Conservation (phyloP, 2,888 invertebrate genomes). For the Volucella bombylans region DNA sequence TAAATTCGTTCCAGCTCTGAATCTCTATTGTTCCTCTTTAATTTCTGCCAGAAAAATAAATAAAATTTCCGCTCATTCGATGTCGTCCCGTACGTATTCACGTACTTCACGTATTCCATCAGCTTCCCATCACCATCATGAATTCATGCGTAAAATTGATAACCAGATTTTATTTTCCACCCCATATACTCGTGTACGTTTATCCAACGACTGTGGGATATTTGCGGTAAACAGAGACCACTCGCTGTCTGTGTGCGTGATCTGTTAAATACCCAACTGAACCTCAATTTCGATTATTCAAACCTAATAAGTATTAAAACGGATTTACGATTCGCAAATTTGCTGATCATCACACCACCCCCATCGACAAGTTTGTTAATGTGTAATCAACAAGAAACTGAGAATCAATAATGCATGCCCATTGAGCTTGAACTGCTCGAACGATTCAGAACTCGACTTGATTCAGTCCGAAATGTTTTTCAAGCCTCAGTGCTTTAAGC, state of each 20-base stretch:
- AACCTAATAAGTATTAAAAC: slow-evolving; percentile 64
- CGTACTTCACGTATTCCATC: slow-evolving; percentile 2
- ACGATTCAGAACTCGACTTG: too few species aligned
- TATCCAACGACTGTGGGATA: slow-evolving; percentile 15
- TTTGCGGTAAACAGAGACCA: neutral
- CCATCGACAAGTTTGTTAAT: slow-evolving; percentile 12
- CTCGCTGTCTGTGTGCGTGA: neutral
- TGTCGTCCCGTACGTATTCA: too few species aligned
- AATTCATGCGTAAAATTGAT: slow-evolving; percentile 60
- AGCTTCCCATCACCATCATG: slow-evolving; percentile 13
- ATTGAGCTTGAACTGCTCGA: neutral
- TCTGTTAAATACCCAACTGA: slow-evolving; percentile 27
- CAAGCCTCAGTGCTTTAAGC: neutral
- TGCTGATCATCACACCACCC: neutral
- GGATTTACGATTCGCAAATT: slow-evolving; percentile 56
- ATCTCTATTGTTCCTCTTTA: too few species aligned
- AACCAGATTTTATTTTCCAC: slow-evolving; percentile 39
- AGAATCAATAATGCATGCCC: slow-evolving; percentile 39
- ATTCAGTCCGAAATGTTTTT: too few species aligned
- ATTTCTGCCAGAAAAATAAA: too few species aligned
- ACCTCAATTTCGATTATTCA: slow-evolving; percentile 57
- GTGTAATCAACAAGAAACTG: slow-evolving; percentile 65
- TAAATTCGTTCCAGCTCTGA: too few species aligned
- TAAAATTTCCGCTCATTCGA: too few species aligned
- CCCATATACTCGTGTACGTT: slow-evolving; percentile 21